A percentile compares a stretch with the other conserved stretches of the same genome.
Conservation (phyloP, 2,797 vertebrate genomes). For the Centroberyx gerrardi region DNA sequence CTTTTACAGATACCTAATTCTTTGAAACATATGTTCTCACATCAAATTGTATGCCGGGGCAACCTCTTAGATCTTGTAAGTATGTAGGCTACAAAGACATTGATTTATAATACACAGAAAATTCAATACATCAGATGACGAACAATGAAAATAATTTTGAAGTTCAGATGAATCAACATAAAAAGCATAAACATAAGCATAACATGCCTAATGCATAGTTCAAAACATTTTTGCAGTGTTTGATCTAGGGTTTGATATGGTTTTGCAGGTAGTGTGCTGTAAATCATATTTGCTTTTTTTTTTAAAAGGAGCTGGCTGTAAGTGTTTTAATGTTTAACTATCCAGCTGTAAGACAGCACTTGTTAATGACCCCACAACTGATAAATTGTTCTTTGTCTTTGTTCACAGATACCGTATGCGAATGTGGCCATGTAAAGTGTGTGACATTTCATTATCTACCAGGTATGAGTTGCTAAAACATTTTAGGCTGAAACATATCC, state of each 20-base stretch:
- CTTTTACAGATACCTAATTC: background rate
- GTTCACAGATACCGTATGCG: constrained; percentile 17
- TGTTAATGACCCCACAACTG: background rate
- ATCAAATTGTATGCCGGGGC: background rate
- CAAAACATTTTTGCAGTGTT: too few relatives aligned
- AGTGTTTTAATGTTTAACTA: background rate
- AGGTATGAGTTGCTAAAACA: constrained; percentile 10
- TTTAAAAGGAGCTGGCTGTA: background rate
- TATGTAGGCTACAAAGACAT: background rate
- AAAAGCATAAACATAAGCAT: too few relatives aligned
- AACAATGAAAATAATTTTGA: too few relatives aligned
- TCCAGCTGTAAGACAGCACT: background rate
- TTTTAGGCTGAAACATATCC: background rate
- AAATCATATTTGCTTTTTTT: too few relatives aligned
- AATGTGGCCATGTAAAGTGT: constrained; percentile 27
- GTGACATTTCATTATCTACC: constrained; percentile 10
- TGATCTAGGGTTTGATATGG: too few relatives aligned
- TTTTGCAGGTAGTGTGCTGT: too few relatives aligned
- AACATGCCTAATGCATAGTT: too few relatives aligned
- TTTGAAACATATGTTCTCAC: background rate
- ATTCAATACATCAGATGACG: too few relatives aligned
- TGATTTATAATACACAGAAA: too few relatives aligned
- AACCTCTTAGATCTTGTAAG: background rate
- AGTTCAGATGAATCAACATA: too few relatives aligned
- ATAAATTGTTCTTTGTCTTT: constrained; percentile 15